Base-by-base conservation (phyloP, 1,140 invertebrate species). In the Bombus waltoni region DNA sequence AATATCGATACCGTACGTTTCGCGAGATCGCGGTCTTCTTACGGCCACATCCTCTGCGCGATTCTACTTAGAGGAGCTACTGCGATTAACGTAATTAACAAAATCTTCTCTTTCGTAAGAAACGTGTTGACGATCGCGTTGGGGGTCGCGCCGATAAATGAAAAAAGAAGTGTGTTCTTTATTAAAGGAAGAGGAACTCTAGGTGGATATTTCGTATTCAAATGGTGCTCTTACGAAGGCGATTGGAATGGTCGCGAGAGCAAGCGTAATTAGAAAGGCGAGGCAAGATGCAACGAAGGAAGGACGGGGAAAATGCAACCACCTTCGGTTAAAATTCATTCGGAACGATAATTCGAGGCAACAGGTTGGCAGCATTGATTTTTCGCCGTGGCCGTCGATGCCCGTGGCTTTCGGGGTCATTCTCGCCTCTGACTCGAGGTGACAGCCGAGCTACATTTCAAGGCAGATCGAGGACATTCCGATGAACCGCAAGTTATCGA, bases 301-400 rank as follows among this genome's bases (percentile, higher is more conserved):
- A 4, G 1, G 13, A 25, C 18, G 65, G 15, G 2, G 47, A 76
- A 3, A n/a, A 32, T 13, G 44, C 25, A 57, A 9, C 0, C 13
- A 9, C 10, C 25, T 22, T 44, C 22, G 47, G 68, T 62, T 85
- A 71, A 79, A 79, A 79, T 80, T 85, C 83, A 53, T 53, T 77
- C 77, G 47, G 42, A 40, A 73, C 83, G 83, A 85, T 85, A 80
- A 85, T 85, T 80, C 76, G 76, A 72, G 83, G 83, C 83, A 85
- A 85, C 83, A 85, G 83, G 83, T 85, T 85, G 83, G 76, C 66
- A 73, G 40, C 68, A 73, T 85, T 80, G 77, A 79, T 85, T 85
- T 85, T 85, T 80, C 82, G 4, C 76, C 44, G 53, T 68, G 47
- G 38, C 47, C 35, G n/a, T n/a, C 53, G n/a, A 65, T 38, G 42